Evolutionary conservation across 2,888 invertebrate species (phyloP).

Genomic region (Leptogaster cylindrica): DNA sequence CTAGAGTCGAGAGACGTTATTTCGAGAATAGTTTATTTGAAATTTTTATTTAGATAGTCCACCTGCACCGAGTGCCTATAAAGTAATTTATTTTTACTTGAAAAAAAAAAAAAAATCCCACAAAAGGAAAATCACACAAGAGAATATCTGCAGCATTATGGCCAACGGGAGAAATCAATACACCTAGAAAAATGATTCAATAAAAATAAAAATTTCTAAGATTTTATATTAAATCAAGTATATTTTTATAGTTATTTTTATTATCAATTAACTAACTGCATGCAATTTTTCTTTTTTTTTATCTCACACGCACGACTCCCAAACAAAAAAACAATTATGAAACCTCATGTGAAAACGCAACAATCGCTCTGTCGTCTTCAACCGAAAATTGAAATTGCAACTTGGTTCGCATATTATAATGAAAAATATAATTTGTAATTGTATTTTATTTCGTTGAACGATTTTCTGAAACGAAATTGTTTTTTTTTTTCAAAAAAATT

Average conservation of each 20-base stretch:
- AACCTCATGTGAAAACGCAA: constrained; percentile 43
- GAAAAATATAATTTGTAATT: constrained; percentile 47
- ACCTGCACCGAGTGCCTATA: no score
- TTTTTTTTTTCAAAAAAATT: not conserved
- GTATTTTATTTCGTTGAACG: constrained; percentile 47
- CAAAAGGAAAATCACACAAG: not conserved
- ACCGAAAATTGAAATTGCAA: constrained; percentile 6
- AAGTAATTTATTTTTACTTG: no score
- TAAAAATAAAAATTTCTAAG: constrained; percentile 2
- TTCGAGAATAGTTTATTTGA: no score
- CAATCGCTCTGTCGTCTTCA: constrained; percentile 47
- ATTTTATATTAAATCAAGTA: constrained; percentile 38
- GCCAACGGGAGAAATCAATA: no score
- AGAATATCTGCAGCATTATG: constrained; percentile 10
- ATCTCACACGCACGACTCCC: constrained; percentile 47
- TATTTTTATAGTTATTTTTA: constrained; percentile 40
- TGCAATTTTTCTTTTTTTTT: constrained; percentile 56
- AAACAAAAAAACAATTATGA: constrained; percentile 43
- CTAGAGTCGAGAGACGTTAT: not conserved
- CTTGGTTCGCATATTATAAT: constrained; percentile 36
- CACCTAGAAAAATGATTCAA: not conserved
- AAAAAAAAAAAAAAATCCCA: not conserved
- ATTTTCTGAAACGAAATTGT: not conserved
- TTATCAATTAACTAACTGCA: constrained; percentile 49
- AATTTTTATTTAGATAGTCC: no score